A percentile compares a stretch with the other conserved stretches of the same genome.
phyloP scores from a whole-genome alignment of 1,140 invertebrate genomes.

The Phymorhynchus buccinoides region DNA sequence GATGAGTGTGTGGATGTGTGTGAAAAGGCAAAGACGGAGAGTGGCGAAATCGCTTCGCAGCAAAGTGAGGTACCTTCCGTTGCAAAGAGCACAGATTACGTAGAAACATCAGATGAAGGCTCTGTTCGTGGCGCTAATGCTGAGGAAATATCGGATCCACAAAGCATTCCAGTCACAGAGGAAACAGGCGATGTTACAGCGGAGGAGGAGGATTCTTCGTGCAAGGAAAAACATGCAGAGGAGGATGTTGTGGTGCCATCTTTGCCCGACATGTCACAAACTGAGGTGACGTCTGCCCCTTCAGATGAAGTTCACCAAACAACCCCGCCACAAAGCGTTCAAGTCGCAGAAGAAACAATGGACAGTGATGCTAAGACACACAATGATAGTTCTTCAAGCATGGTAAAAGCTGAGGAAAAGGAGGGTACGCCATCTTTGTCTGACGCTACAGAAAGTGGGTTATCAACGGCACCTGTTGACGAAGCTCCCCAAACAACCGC shows the following conservation, averaged over 20 bases:
- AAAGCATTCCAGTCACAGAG: conserved; percentile 6
- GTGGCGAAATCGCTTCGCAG: not conserved
- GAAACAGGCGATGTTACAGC: not conserved
- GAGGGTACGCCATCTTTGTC: not conserved
- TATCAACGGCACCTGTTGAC: not conserved
- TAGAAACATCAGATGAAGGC: not conserved
- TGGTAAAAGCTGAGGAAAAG: not conserved
- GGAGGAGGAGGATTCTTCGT: not conserved
- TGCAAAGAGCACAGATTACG: not conserved
- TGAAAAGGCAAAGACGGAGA: not conserved
- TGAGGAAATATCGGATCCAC: not conserved
- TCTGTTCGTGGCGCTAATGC: no score
- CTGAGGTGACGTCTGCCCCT: no score
- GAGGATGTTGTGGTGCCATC: no score
- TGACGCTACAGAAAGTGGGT: not conserved
- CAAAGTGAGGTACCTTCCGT: not conserved
- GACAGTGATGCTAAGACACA: no score
- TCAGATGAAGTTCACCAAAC: no score
- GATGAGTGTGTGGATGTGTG: not conserved
- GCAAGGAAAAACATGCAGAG: not conserved
- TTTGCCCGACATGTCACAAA: no score
- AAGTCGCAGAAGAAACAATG: no score
- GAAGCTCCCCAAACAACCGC: not conserved
- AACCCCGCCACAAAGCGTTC: no score
- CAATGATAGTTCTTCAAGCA: no score